A percentile compares a stretch with the other conserved stretches of the same genome.
Conservation (phyloP, 2,113 vertebrate species). For the Rousettus leschenaultii region DNA sequence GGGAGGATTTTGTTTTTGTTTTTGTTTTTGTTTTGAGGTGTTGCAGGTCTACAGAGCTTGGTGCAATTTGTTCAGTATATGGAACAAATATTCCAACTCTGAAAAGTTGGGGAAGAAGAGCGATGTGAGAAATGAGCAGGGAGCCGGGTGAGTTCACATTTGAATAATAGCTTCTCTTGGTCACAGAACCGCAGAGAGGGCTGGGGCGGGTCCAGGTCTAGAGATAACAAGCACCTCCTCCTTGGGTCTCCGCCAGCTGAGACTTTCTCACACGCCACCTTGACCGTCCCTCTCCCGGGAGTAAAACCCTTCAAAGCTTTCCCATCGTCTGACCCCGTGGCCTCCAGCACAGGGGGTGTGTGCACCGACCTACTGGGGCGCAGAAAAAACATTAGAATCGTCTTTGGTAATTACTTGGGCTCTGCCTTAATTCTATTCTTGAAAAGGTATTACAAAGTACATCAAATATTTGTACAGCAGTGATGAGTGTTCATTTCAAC, state of each 20-base stretch:
- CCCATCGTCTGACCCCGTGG: neutral
- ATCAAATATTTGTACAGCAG: neutral
- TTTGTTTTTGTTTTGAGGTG: neutral
- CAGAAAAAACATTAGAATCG: neutral
- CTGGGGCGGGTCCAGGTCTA: neutral
- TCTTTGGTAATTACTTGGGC: neutral
- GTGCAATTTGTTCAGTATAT: neutral
- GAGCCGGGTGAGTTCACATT: neutral
- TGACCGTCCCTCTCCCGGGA: neutral
- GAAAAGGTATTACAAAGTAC: neutral
- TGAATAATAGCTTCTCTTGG: constrained; percentile 36
- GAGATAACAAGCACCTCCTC: neutral
- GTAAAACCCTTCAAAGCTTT: neutral
- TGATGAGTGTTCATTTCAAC: neutral
- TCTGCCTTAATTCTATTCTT: neutral
- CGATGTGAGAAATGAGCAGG: neutral
- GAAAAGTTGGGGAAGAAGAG: constrained; percentile 34
- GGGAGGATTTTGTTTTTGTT: too few species aligned
- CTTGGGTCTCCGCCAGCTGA: neutral
- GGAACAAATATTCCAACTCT: neutral
- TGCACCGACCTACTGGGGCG: neutral
- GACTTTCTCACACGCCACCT: neutral
- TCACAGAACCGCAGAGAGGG: neutral
- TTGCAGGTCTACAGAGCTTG: neutral
- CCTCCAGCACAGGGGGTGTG: neutral